These are phyloP conservation scores for Heterotilapia buettikoferi DNA, from an alignment of 2,113 vertebrate species.

Conservation along the genomic window DNA sequence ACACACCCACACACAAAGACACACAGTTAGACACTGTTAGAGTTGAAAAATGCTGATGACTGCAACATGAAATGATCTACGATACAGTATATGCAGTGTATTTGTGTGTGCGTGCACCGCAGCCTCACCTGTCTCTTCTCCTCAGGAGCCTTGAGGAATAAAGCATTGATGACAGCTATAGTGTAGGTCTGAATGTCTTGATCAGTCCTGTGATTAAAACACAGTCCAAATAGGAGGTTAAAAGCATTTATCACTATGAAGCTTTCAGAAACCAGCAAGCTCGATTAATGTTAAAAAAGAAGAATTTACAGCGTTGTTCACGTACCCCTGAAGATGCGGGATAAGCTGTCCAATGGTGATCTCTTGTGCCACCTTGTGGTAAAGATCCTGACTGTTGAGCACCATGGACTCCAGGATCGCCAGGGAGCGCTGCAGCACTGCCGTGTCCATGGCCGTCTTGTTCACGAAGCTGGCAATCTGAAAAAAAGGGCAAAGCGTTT, in stretches of 20 bases:
- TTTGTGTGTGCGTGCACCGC: not conserved
- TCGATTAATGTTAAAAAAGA: not conserved
- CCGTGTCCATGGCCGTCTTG: conserved; percentile 89
- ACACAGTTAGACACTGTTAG: not conserved
- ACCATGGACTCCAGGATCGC: conserved; percentile 99
- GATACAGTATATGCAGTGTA: not conserved
- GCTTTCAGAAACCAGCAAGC: not conserved
- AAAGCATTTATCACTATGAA: not conserved
- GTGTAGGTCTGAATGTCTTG: conserved; percentile 98
- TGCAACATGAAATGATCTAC: not conserved
- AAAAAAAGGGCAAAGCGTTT: not conserved
- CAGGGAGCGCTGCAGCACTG: conserved; percentile 90
- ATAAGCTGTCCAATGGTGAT: conserved; percentile 99
- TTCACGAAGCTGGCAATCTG: conserved; percentile 96
- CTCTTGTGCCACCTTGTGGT: conserved; percentile 98
- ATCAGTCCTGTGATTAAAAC: conserved; percentile 77
- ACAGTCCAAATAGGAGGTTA: not conserved
- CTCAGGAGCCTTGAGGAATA: conserved; percentile 96
- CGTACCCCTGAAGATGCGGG: conserved; percentile 93
- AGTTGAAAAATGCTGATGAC: not conserved
- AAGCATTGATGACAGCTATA: conserved; percentile 94
- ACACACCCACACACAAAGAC: not conserved
- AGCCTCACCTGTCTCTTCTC: conserved; percentile 91
- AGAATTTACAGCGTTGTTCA: not conserved
- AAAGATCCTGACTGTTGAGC: conserved; percentile 95